Base-by-base conservation (phyloP, 1,140 invertebrate species). In the Drosophila eugracilis region DNA sequence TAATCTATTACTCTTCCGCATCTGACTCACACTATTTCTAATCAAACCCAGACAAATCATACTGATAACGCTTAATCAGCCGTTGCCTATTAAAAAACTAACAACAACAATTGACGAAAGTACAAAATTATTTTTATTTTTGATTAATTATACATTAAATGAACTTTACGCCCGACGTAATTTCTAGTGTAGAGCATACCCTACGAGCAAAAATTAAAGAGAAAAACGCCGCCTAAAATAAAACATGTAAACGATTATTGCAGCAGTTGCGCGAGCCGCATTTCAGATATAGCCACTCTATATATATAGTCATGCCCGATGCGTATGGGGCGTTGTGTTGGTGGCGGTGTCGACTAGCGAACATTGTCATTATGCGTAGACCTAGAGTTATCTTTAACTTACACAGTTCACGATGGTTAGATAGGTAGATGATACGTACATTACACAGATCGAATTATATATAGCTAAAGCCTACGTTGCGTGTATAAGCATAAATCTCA, bases 351-450 rank as follows among this genome's bases (percentile, higher is more conserved):
- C 78, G 83, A 86, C 70, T 74, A 81, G 67, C 73, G 65, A 77
- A 58, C 78, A 83, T 88, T 88, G 83, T 88, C 78, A 77, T 76
- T 63, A 75, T 81, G 78, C 77, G 34, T 80, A 80, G 34, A 50
- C 52, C 52, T 85, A 80, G 55, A 75, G 21, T 71, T 58, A 63
- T 24, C 39, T 54, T 76, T 75, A 84, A 86, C 73, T 66, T 81
- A 77, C 55, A 86, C 47, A 73, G 70, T 72, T 72, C 54, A 72
- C 69, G 54, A 60, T 26, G 63, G 48, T 79, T 85, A 74, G 45
- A 72, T 74, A 54, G 76, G 63, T 77, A 58, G 69, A 72, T 72
- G 47, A 50, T 67, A 45, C 66, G 41, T 45, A 62, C 67, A 73
- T 65, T 45, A 73, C 54, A 76, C 62, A 49, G 53, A 58, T 65